These are phyloP conservation scores for Trachelus stipa DNA, from an alignment of 2,888 invertebrate species.

Conservation along the genomic window DNA sequence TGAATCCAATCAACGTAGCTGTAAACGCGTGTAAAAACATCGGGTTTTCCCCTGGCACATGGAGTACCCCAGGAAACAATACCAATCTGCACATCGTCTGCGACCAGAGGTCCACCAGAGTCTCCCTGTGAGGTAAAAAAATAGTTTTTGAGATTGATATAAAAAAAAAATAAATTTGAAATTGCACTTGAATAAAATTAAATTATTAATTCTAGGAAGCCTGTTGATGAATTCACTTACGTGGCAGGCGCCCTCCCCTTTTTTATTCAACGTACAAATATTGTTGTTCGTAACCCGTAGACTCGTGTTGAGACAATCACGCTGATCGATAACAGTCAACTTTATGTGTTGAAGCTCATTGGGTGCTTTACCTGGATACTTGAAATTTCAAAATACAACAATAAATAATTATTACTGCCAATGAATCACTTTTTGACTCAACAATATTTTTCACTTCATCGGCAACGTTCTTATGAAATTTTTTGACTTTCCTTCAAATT, in stretches of 20 bases:
- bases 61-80: constrained; percentile 67
- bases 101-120: constrained; percentile 62
- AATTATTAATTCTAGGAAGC: no score
- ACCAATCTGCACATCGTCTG: constrained; percentile 60
- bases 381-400: constrained; percentile 22
- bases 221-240: constrained; percentile 62
- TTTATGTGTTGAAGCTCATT: constrained; percentile 71
- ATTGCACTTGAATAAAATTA: no score
- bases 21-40: constrained; percentile 66
- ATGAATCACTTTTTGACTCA: no score
- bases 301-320: constrained; percentile 61
- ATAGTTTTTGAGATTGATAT: constrained; percentile 1
- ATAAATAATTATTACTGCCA: neutral
- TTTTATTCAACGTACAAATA: constrained; percentile 72
- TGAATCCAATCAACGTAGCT: constrained; percentile 64
- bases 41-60: constrained; percentile 65
- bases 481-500: no score
- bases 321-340: constrained; percentile 68
- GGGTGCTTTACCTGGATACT: constrained; percentile 71
- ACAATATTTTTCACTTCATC: no score
- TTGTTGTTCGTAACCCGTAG: constrained; percentile 69
- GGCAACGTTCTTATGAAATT: no score
- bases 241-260: constrained; percentile 74
- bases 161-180: neutral
- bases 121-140: constrained; percentile 52